Evolutionary conservation across 2,888 invertebrate species (phyloP).

Genomic region (Hymenopus coronatus): DNA sequence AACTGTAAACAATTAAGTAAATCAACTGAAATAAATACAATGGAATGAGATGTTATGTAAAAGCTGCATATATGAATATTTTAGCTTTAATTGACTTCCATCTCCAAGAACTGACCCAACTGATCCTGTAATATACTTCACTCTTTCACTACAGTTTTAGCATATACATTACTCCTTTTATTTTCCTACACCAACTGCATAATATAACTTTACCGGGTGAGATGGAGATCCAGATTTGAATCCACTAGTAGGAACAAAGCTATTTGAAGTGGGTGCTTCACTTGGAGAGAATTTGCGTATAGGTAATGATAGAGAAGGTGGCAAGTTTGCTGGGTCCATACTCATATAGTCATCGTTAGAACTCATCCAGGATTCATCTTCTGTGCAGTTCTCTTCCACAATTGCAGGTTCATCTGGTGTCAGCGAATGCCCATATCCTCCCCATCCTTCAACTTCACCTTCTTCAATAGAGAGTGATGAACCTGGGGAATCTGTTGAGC

Average conservation of each 20-base stretch:
- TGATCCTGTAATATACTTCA: background rate
- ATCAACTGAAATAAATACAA: too few relatives aligned
- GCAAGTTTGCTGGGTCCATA: constrained; percentile 29
- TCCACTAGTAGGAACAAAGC: constrained; percentile 32
- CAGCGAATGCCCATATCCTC: constrained; percentile 53
- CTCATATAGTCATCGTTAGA: constrained; percentile 31
- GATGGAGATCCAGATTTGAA: constrained; percentile 50
- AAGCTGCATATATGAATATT: too few relatives aligned
- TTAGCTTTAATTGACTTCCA: too few relatives aligned
- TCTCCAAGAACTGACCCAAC: too few relatives aligned
- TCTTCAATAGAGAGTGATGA: constrained; percentile 67
- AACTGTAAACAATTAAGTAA: too few relatives aligned
- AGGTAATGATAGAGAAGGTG: constrained; percentile 29
- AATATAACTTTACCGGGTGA: constrained; percentile 39
- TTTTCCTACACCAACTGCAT: too few relatives aligned
- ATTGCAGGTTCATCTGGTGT: constrained; percentile 64
- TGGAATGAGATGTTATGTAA: too few relatives aligned
- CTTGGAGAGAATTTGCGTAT: constrained; percentile 45
- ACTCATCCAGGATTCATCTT: constrained; percentile 20
- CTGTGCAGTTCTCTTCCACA: constrained; percentile 59
- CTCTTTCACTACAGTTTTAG: background rate
- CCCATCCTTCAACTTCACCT: constrained; percentile 45
- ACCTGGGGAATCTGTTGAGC: constrained; percentile 65
- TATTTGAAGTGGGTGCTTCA: constrained; percentile 30
- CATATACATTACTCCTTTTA: constrained; percentile 31